phyloP scores from a whole-genome alignment of 2,888 invertebrate genomes.

The Apotomis turbidana region DNA sequence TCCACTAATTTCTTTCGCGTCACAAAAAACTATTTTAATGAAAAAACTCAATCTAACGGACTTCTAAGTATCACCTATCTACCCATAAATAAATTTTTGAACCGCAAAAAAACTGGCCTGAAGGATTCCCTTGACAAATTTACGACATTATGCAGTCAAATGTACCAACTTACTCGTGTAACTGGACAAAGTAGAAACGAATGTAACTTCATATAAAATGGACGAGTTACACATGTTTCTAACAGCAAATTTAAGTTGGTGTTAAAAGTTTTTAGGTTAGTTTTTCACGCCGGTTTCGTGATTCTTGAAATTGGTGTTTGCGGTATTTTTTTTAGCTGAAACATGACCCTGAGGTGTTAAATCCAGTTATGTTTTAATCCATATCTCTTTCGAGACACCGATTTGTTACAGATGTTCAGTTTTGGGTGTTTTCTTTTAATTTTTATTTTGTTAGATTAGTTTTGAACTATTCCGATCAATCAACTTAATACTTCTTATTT shows the following conservation, averaged over 20 bases:
- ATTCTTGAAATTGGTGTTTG: slow-evolving; percentile 32
- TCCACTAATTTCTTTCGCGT: no score
- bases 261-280: slow-evolving; percentile 17
- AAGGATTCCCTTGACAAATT: slow-evolving; percentile 66
- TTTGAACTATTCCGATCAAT: not conserved
- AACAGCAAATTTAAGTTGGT: slow-evolving; percentile 17
- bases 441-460: not conserved
- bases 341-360: slow-evolving; percentile 30
- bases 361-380: slow-evolving; percentile 29
- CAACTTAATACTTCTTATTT: no score
- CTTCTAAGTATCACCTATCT: slow-evolving; percentile 14
- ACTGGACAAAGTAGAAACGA: not conserved
- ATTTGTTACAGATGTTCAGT: slow-evolving; percentile 25
- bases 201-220: not conserved
- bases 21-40: no score
- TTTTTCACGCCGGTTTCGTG: slow-evolving; percentile 19
- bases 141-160: slow-evolving; percentile 59
- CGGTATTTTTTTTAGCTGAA: slow-evolving; percentile 27
- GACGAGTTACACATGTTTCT: not conserved
- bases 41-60: not conserved
- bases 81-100: slow-evolving; percentile 21
- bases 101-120: slow-evolving; percentile 56
- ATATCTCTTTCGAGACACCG: slow-evolving; percentile 26
- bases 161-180: slow-evolving; percentile 5
- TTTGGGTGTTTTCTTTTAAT: not conserved